These are phyloP conservation scores for Aplochiton taeniatus DNA, from an alignment of 2,797 vertebrate genomes.

Conservation along the genomic window DNA sequence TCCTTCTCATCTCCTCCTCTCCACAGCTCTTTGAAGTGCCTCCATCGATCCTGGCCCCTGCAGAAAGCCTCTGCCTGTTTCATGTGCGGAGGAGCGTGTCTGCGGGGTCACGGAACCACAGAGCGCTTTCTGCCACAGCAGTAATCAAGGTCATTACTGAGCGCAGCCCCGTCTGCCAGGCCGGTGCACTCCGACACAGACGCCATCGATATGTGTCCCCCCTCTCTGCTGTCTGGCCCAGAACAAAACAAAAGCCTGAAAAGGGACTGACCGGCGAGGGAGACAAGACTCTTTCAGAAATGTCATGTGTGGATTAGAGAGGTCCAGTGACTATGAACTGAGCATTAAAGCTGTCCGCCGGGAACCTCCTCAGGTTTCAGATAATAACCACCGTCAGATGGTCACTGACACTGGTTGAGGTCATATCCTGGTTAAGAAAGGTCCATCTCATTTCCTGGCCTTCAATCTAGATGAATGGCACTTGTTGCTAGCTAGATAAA, in stretches of 20 bases:
- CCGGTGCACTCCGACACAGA: conserved; percentile 58
- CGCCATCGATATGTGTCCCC: conserved; percentile 58
- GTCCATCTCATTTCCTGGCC: too few relatives aligned
- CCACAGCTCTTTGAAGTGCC: conserved; percentile 54
- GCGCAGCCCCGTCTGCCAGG: conserved; percentile 58
- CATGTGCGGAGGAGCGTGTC: conserved; percentile 13
- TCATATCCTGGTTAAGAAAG: too few relatives aligned
- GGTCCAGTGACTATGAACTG: conserved; percentile 35
- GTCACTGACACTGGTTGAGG: not conserved
- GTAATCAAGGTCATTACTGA: conserved; percentile 73
- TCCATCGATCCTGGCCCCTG: conserved; percentile 51
- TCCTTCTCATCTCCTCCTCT: conserved; percentile 41
- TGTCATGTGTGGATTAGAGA: conserved; percentile 34
- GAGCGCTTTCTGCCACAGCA: conserved; percentile 42
- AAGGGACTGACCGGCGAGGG: conserved; percentile 20
- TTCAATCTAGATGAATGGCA: too few relatives aligned
- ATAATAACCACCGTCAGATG: conserved; percentile 22
- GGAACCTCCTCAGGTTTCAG: not conserved
- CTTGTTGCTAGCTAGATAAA: too few relatives aligned
- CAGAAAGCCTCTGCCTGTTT: conserved; percentile 24
- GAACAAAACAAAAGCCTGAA: conserved; percentile 61
- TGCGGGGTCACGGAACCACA: conserved; percentile 28
- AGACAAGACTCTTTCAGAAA: conserved; percentile 48
- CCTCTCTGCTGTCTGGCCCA: conserved; percentile 32
- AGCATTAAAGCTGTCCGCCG: conserved; percentile 34